Percentiles rank a stretch among this genome's conserved stretches.
phyloP scores from a whole-genome alignment of 2,888 invertebrate species.

The Arctia plantaginis region DNA sequence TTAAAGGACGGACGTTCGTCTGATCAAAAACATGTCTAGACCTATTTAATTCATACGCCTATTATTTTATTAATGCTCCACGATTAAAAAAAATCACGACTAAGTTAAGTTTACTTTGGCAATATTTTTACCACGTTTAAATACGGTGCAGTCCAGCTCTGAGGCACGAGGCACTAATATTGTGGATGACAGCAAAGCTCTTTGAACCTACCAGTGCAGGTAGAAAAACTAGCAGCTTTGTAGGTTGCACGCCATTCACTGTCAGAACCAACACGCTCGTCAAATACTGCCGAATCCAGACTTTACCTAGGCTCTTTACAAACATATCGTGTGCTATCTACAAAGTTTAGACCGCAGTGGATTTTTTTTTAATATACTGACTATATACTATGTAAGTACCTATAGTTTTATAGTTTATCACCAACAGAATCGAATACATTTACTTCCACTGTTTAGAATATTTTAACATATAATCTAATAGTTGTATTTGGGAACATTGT shows the following conservation, averaged over 20 bases:
- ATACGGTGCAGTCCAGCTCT: neutral
- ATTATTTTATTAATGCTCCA: too few species aligned
- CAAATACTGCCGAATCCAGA: conserved; percentile 25
- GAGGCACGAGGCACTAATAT: conserved; percentile 52
- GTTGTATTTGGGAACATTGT: neutral
- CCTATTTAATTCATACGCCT: too few species aligned
- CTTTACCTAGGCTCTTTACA: neutral
- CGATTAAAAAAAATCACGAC: too few species aligned
- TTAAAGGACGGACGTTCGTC: too few species aligned
- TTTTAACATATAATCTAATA: neutral
- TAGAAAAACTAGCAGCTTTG: conserved; percentile 65
- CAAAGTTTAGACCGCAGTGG: neutral
- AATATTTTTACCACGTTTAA: conserved; percentile 6
- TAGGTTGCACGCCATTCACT: conserved; percentile 27
- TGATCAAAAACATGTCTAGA: too few species aligned
- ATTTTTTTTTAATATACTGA: too few species aligned
- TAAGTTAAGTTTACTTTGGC: neutral
- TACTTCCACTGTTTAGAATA: neutral
- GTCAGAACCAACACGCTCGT: conserved; percentile 21
- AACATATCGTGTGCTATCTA: neutral
- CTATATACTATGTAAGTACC: too few species aligned
- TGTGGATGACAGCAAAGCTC: conserved; percentile 77
- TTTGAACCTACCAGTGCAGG: conserved; percentile 65
- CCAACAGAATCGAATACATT: too few species aligned
- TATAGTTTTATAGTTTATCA: neutral